Evolutionary conservation across 2,888 invertebrate species (phyloP), one percentile per base, ranked within the genome.

Genomic region (Laspeyria flexula): DNA sequence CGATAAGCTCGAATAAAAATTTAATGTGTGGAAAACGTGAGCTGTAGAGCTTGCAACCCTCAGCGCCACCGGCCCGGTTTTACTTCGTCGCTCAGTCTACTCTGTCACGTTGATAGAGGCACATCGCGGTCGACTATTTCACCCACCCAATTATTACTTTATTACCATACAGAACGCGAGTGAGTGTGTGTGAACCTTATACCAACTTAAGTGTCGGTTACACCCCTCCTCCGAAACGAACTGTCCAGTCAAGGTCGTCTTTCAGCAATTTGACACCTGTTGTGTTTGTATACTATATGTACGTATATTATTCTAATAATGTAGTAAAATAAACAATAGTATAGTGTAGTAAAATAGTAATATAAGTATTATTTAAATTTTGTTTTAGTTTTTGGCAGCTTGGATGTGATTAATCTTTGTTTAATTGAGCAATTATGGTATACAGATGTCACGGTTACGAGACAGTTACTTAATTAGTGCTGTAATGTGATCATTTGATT

Each of bases 181-280:
- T 84, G 83, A 79, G 84, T 85, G 85, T 81, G 81, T 83, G 85
- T 82, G 81, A 80, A 81, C 80, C 75, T 52, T 69, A 75, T 72
- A 75, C 61, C 65, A 75, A 77, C 79, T 75, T 71, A 74, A 78
- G 82, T 84, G 79, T 70, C 71, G 62, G 67, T 78, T 76, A 71
- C 69, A 73, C 70, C 66, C 65, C 70, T 67, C 61, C 72, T 63
- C 60, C 71, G 61, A 58, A 54, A 70, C 74, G 75, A 74, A 73
- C 81, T 70, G 70, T 75, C 74, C 75, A 75, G 73, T 72, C 84
- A 87, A 88, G 88, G 88, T 85, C 88, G 81, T 77, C 82, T 58
- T 75, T 75, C 73, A 77, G 80, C 79, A 80, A 79, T 77, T 85
- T 81, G 85, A 85, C 88, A 89, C 88, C 86, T 89, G 89, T 90